Evolutionary conservation across 1,140 invertebrate species (phyloP).

Genomic region (Pectinophora gossypiella): DNA sequence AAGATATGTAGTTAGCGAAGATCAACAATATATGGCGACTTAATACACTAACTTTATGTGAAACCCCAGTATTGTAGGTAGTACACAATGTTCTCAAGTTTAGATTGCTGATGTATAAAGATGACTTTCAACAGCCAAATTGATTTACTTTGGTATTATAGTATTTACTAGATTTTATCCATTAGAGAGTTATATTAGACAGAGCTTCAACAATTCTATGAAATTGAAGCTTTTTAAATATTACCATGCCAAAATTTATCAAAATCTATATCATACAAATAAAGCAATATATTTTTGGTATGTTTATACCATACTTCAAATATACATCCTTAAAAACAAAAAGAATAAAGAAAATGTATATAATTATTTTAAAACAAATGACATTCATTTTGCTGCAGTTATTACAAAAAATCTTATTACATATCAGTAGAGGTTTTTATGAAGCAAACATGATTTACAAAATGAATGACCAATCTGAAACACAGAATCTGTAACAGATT

Average conservation of each 20-base stretch:
- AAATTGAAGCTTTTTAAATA: background rate
- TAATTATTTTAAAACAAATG: constrained; percentile 2
- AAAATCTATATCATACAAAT: constrained; percentile 22
- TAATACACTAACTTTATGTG: background rate
- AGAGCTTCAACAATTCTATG: background rate
- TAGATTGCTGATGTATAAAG: constrained; percentile 1
- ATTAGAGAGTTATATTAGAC: background rate
- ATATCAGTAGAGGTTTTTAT: background rate
- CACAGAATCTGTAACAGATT: too few species aligned
- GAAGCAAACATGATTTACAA: background rate
- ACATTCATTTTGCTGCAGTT: background rate
- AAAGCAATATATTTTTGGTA: constrained; percentile 19
- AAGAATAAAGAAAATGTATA: constrained; percentile 6
- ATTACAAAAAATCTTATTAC: background rate
- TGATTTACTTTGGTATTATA: constrained; percentile 34
- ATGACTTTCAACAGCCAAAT: constrained; percentile 27
- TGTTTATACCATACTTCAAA: constrained; percentile 8
- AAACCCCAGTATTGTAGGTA: background rate
- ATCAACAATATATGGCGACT: too few species aligned
- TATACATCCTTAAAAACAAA: constrained; percentile 8
- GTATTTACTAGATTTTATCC: constrained; percentile 23
- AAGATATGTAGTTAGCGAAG: too few species aligned
- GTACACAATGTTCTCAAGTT: background rate
- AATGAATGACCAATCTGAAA: background rate
- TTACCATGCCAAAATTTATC: constrained; percentile 1